Base-by-base conservation (phyloP, 2,888 invertebrate species). In the Drosophila leonis region DNA sequence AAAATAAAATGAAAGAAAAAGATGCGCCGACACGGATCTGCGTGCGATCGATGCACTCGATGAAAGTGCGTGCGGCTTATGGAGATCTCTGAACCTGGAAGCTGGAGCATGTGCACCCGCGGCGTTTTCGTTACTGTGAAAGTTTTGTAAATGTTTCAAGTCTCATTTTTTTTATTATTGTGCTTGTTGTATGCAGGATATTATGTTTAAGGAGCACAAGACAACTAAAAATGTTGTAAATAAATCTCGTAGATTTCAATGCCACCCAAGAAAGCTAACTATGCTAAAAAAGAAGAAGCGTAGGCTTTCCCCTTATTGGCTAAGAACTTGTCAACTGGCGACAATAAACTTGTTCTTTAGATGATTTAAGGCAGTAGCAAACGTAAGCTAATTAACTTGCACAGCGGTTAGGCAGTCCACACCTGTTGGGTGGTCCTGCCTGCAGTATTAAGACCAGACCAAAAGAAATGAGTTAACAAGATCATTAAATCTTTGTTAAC, bases 401-500 rank as follows among this genome's bases (percentile, higher is more conserved):
- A 57, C 80, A 75, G 80, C 79, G 70, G 64, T 60, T 57, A 39
- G 48, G 33, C 60, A 31, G 15, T 51, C 60, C 49, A 68, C 65
- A 72, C 56, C 84, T 75, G 85, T 87, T 84, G 87, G 83, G 84
- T 84, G 83, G 83, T 83, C 83, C 33, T 33, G 41, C 18, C 51
- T n/a, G 51, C 63, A 66, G 59, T n/a, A 10, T n/a, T 5, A 48
- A 29, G n/a, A 18, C 29, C n/a, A 29, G 2, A 7, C n/a, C 44
- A 48, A 73, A 78, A 78, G 74, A 74, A 84, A 84, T 85, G 86
- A 82, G 87, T 83, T 83, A 89, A 89, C 87, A 87, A 84, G 83
- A 87, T 87, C 89, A 87, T 89, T 89, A 87, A 87, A 89, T 89
- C 89, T 85, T 82, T 75, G 80, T 80, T 86, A 87, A 84, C 75